A percentile compares a stretch with the other conserved stretches of the same genome.
Conservation (phyloP, 2,797 vertebrate species). For the Ctenopoma kingsleyae region DNA sequence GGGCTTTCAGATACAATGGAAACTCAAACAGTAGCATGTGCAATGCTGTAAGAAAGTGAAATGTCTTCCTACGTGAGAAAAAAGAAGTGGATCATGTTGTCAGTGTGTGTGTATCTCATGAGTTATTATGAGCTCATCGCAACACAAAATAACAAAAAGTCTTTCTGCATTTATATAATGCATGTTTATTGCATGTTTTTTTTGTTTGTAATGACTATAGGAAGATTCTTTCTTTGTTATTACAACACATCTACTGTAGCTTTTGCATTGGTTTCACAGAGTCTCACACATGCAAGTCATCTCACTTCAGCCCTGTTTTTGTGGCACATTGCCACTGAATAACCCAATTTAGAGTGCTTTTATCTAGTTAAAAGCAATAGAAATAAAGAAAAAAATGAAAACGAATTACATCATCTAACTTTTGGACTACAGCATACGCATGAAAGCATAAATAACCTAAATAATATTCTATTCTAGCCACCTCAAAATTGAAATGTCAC, state of each 20-base stretch:
- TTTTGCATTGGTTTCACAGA: not conserved
- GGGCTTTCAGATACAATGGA: too few relatives aligned
- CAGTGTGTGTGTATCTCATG: too few relatives aligned
- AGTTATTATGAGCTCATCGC: not conserved
- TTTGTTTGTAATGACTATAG: not conserved
- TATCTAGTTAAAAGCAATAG: slow-evolving; percentile 7
- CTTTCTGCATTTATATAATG: not conserved
- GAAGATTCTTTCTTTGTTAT: too few relatives aligned
- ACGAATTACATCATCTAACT: slow-evolving; percentile 21
- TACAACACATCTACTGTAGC: too few relatives aligned
- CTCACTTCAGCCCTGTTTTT: not conserved
- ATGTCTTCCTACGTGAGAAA: too few relatives aligned
- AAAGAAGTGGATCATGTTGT: too few relatives aligned
- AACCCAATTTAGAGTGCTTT: not conserved
- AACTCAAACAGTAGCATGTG: too few relatives aligned
- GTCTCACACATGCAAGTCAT: not conserved
- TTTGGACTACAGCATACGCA: slow-evolving; percentile 13
- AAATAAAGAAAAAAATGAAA: slow-evolving; percentile 20
- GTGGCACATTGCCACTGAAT: not conserved
- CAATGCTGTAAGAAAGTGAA: too few relatives aligned
- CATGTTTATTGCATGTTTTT: not conserved
- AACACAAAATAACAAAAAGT: not conserved
- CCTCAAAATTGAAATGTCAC: slow-evolving; percentile 43
- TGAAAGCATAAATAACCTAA: slow-evolving; percentile 16
- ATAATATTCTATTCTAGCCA: slow-evolving; percentile 20